Conservation (phyloP, 2,888 invertebrate species). For the Heliconius sara region DNA sequence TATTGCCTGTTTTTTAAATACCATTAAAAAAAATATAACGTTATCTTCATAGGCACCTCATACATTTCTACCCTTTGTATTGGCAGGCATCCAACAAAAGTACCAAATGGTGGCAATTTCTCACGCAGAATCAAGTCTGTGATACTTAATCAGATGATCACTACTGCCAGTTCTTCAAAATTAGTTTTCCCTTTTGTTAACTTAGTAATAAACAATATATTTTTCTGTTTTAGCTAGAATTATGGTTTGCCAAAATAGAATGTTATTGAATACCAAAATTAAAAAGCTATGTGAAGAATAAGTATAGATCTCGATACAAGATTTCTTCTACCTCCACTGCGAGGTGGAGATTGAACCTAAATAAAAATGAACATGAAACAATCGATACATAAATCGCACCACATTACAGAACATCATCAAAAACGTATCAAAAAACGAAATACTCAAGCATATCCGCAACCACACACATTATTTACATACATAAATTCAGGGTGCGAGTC, state of each 20-base stretch:
- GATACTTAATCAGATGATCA: conserved; percentile 31
- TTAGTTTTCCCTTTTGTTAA: conserved; percentile 1
- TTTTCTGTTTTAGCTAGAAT: background rate
- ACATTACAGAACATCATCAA: background rate
- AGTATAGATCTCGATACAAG: too few relatives aligned
- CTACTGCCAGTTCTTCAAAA: conserved; percentile 2
- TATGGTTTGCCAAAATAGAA: background rate
- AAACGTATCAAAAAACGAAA: background rate
- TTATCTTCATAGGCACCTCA: conserved; percentile 27
- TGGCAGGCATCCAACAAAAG: conserved; percentile 34
- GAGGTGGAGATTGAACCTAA: background rate
- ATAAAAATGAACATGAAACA: background rate
- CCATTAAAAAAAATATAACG: conserved; percentile 6
- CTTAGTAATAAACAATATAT: background rate
- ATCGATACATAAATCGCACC: background rate
- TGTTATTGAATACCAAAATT: background rate
- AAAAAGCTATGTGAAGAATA: too few relatives aligned
- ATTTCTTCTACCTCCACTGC: too few relatives aligned
- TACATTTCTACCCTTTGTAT: conserved; percentile 30
- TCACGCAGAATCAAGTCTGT: conserved; percentile 36
- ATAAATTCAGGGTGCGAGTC: conserved; percentile 11
- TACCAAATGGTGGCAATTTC: conserved; percentile 35
- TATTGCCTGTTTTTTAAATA: background rate
- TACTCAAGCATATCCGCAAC: background rate
- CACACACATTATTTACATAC: conserved; percentile 6